A percentile compares a stretch with the other conserved stretches of the same genome.
Evolutionary conservation across 2,113 vertebrate species (phyloP).

Genomic region (Orthonyx spaldingii): DNA sequence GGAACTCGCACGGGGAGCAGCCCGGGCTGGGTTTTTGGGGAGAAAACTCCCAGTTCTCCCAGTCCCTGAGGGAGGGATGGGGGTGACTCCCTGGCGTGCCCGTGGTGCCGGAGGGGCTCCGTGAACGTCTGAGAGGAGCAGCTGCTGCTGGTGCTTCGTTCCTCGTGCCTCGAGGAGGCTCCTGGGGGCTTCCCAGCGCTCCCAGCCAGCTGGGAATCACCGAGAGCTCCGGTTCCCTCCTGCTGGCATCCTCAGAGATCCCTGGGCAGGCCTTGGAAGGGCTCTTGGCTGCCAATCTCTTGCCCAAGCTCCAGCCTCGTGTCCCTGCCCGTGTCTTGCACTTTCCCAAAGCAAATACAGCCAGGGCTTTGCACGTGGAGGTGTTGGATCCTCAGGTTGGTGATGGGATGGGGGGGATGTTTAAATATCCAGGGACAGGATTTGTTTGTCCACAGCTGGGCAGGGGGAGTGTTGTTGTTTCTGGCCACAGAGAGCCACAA

Average conservation of each 20-base stretch:
- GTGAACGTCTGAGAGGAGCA: neutral
- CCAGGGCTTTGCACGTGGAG: neutral
- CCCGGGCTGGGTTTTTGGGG: neutral
- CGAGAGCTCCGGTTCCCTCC: no score
- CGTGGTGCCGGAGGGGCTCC: neutral
- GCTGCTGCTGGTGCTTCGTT: neutral
- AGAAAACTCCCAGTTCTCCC: neutral
- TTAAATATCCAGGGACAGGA: accelerated
- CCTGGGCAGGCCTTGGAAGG: neutral
- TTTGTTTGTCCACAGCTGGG: neutral
- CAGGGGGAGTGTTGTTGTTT: neutral
- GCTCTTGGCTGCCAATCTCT: neutral
- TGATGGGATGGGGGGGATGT: accelerated
- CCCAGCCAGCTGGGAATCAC: neutral
- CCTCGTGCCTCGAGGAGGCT: neutral
- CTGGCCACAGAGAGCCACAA: accelerated
- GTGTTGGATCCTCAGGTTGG: neutral
- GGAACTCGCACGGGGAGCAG: neutral
- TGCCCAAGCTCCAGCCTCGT: neutral
- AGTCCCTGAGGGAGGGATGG: accelerated
- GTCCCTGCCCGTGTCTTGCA: neutral
- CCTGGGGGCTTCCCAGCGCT: neutral
- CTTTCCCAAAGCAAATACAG: neutral
- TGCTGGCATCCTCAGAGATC: no score
- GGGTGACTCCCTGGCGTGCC: neutral